Evolutionary conservation across 1,140 invertebrate species (phyloP), one percentile per base, ranked within the genome.

Genomic region (Drosophila nigrodunni): DNA sequence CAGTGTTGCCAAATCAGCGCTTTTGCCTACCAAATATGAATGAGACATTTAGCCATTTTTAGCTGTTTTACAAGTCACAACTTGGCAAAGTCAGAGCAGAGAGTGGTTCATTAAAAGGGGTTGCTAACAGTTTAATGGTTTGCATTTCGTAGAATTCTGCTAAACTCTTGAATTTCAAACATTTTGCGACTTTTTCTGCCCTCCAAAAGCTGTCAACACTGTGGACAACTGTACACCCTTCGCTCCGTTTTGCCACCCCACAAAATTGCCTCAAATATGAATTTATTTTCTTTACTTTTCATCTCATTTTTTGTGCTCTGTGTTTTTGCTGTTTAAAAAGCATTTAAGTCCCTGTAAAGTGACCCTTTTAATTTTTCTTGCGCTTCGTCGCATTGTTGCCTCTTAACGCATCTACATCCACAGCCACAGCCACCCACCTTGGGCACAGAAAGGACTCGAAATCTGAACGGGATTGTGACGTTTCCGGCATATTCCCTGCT

Each of bases 311-410:
- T 76, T 82, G 80, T 49, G 66, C 43, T 50, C 41, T 50, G 25
- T 30, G 25, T 30, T 30, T 67, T 61, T 74, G 55, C 55, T 80
- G 67, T 78, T 67, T 68, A 74, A 74, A 77, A 66, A 74, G 71
- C 75, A 77, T 77, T 73, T 89, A 89, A 91, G 88, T 89, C 88
- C 83, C 73, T 89, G 85, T 86, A 89, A 91, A 91, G 89, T 91
- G 89, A 91, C 89, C 89, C 89, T 91, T 91, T 91, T 91, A 91
- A 91, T 91, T 88, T 91, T 72, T 59, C 78, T 64, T 88, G 66
- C 74, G 71, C 77, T 80, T 80, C 81, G 62, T 70, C 77, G 85
- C 76, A 83, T 88, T 88, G 78, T 89, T 89, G 80, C 62, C 81
- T 80, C 85, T 89, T 89, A 89, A 83, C 79, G 62, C 55, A 67